Evolutionary conservation across 2,888 invertebrate genomes (phyloP).

Genomic region (Rhimphoctona megacephalus): DNA sequence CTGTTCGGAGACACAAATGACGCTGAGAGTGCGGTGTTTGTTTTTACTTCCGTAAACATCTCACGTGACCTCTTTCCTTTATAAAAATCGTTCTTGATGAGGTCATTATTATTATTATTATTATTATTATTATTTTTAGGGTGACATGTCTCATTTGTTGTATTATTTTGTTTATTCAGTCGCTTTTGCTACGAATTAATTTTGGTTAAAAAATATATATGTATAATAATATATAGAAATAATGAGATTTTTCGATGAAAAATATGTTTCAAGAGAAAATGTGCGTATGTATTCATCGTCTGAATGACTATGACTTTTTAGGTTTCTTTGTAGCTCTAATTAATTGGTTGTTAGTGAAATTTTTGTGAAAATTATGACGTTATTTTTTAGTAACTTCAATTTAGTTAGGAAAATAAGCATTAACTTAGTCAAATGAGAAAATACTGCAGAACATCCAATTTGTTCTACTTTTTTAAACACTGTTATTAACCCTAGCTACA

Average conservation of each 20-base stretch:
- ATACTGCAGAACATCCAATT: background rate
- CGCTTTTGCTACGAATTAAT: background rate
- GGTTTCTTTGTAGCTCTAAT: background rate
- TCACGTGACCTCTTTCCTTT: background rate
- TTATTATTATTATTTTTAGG: background rate
- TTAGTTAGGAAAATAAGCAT: background rate
- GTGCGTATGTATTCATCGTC: background rate
- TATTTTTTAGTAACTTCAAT: background rate
- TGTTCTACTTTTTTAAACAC: background rate
- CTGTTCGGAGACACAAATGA: slow-evolving; percentile 4
- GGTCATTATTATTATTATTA: background rate
- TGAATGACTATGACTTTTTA: background rate
- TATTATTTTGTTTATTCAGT: background rate
- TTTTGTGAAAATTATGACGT: background rate
- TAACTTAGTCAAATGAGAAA: background rate
- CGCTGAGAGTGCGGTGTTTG: background rate
- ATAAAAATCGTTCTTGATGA: background rate
- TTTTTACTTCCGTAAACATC: background rate
- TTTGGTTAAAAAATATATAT: background rate
- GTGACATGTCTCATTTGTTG: background rate
- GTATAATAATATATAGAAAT: background rate
- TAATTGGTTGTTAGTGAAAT: background rate
- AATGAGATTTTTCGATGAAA: background rate
- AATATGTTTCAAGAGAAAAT: background rate
- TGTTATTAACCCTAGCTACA: too few relatives aligned